Evolutionary conservation across 2,797 vertebrate species (phyloP).

Genomic region (Emys orbicularis): DNA sequence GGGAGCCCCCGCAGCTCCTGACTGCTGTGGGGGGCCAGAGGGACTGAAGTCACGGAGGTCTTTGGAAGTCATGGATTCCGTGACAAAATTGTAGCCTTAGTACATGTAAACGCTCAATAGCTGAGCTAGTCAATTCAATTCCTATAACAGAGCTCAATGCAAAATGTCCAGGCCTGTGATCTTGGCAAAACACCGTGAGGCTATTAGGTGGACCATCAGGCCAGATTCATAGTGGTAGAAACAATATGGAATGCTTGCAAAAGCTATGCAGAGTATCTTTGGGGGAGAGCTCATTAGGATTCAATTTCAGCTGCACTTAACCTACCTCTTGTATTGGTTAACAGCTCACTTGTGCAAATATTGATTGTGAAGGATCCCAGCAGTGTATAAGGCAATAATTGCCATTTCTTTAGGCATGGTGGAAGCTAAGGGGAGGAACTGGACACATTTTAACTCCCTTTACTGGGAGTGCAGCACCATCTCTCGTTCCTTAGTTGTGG

Average conservation of each 20-base stretch:
- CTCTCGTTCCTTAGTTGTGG: not conserved
- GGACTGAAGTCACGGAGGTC: too few relatives aligned
- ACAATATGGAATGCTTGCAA: rapidly evolving
- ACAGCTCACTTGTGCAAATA: not conserved
- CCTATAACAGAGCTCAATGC: not conserved
- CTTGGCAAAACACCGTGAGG: not conserved
- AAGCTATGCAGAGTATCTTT: not conserved
- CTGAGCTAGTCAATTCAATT: not conserved
- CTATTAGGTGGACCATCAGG: not conserved
- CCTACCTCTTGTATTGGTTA: not conserved
- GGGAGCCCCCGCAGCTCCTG: too few relatives aligned
- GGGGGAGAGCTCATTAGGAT: rapidly evolving
- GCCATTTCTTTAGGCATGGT: rapidly evolving
- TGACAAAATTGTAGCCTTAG: not conserved
- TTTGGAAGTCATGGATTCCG: too few relatives aligned
- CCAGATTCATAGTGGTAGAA: not conserved
- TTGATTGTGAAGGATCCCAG: not conserved
- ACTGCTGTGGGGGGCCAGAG: too few relatives aligned
- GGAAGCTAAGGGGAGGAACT: rapidly evolving
- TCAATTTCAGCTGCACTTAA: not conserved
- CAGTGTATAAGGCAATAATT: rapidly evolving
- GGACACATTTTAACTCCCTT: not conserved
- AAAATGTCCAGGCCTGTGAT: not conserved
- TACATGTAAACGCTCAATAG: not conserved
- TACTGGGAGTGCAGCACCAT: not conserved